phyloP scores from a whole-genome alignment of 2,113 vertebrate species.

The Trichomycterus rosablanca region DNA sequence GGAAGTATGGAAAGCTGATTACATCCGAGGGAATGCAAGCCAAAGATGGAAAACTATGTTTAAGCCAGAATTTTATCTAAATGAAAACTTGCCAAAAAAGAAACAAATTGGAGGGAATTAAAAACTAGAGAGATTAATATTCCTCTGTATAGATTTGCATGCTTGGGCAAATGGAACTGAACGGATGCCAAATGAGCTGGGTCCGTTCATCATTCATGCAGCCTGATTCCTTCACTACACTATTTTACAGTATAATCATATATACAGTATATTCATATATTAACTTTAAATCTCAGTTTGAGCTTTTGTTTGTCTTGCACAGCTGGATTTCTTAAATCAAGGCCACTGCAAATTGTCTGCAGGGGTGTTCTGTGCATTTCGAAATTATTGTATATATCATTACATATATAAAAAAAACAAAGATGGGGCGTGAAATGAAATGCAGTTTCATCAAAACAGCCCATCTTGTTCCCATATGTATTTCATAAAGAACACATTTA shows the following conservation, averaged over 20 bases:
- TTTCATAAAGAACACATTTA: no score
- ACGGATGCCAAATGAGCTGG: not conserved
- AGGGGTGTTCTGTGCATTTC: not conserved
- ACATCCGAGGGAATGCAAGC: conserved; percentile 16
- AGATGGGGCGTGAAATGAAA: no score
- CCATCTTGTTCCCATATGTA: no score
- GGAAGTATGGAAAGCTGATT: conserved; percentile 3
- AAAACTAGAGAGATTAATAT: not conserved
- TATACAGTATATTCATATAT: no score
- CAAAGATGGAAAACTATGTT: not conserved
- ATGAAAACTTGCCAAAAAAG: conserved; percentile 1
- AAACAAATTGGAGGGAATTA: conserved; percentile 2
- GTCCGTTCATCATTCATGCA: no score
- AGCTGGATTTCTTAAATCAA: not conserved
- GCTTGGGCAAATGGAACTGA: conserved; percentile 1
- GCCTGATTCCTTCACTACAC: no score
- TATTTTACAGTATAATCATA: no score
- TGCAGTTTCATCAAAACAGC: conserved; percentile 6
- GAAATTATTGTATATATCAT: no score
- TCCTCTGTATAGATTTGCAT: not conserved
- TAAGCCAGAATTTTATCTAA: conserved; percentile 13
- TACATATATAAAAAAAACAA: no score
- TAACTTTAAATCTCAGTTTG: no score
- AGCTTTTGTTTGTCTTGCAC: not conserved
- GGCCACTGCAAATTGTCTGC: not conserved